Evolutionary conservation across 2,797 vertebrate genomes (phyloP).

Genomic region (Enteromius viviparus): DNA sequence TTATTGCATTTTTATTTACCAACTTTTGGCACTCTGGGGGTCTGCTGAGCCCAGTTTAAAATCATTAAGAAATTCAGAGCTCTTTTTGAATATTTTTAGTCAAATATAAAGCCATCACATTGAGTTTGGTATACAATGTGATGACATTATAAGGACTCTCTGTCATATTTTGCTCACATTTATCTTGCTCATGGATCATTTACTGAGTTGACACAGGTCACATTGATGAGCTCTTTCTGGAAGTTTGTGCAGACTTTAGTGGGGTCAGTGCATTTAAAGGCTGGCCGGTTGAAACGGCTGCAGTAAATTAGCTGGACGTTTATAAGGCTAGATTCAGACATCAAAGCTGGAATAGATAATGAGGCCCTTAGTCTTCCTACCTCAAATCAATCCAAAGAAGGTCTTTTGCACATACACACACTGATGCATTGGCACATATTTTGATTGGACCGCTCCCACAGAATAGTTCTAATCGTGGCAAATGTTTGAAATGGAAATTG

Average conservation of each 20-base stretch:
- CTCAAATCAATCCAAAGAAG: constrained; percentile 36
- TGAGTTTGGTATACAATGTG: background rate
- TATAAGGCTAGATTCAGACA: constrained; percentile 31
- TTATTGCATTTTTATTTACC: background rate
- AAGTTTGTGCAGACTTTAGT: constrained; percentile 30
- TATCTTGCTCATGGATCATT: constrained; percentile 23
- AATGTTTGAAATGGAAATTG: constrained; percentile 55
- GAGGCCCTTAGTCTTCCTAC: constrained; percentile 55
- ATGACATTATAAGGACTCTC: constrained; percentile 10
- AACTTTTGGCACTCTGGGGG: background rate
- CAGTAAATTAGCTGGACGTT: constrained; percentile 52
- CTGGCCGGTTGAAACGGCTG: constrained; percentile 31
- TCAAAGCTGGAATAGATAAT: constrained; percentile 59
- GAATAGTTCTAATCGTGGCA: constrained; percentile 38
- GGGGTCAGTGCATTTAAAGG: constrained; percentile 35
- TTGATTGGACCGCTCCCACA: constrained; percentile 25
- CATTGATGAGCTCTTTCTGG: constrained; percentile 26
- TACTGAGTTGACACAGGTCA: constrained; percentile 5
- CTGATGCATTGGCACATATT: constrained; percentile 26
- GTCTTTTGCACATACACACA: constrained; percentile 34
- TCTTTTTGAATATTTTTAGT: background rate
- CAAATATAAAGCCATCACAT: background rate
- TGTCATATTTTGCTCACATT: background rate
- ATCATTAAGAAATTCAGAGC: background rate
- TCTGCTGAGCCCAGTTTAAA: background rate